These are phyloP conservation scores for Pavo muticus DNA, from an alignment of 2,113 vertebrate species.

Conservation along the genomic window DNA sequence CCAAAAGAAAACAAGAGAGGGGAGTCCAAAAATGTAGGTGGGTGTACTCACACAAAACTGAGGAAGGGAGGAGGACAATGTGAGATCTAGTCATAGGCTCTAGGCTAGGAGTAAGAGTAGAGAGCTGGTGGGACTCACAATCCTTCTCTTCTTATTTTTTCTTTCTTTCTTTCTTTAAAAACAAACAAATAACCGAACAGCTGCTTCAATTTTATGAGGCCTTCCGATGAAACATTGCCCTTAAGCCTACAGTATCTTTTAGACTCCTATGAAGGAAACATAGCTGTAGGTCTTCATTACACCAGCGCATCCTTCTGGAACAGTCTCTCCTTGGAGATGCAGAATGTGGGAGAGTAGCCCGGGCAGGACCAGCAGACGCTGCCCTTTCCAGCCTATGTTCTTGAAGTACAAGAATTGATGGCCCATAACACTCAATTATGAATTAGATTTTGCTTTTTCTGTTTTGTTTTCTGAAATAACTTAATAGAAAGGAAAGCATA, in stretches of 20 bases:
- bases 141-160: background rate
- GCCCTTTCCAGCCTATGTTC: background rate
- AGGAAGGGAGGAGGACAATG: background rate
- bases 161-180: background rate
- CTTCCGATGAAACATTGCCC: background rate
- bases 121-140: background rate
- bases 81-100: background rate
- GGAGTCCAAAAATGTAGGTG: background rate
- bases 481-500: background rate
- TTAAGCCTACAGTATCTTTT: background rate
- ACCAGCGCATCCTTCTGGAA: background rate
- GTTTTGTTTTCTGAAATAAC: conserved; percentile 8
- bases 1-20: background rate
- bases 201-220: background rate
- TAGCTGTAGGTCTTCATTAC: background rate
- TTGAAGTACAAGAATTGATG: background rate
- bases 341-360: background rate
- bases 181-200: background rate
- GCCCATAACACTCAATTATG: background rate
- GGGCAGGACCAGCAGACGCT: background rate
- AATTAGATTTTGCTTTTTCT: background rate
- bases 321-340: background rate
- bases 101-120: background rate
- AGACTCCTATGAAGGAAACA: background rate
- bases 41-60: background rate